Evolutionary conservation across 2,797 vertebrate genomes (phyloP), one percentile per base, ranked within the genome.

Genomic region (Tenualosa thibaudeaui): DNA sequence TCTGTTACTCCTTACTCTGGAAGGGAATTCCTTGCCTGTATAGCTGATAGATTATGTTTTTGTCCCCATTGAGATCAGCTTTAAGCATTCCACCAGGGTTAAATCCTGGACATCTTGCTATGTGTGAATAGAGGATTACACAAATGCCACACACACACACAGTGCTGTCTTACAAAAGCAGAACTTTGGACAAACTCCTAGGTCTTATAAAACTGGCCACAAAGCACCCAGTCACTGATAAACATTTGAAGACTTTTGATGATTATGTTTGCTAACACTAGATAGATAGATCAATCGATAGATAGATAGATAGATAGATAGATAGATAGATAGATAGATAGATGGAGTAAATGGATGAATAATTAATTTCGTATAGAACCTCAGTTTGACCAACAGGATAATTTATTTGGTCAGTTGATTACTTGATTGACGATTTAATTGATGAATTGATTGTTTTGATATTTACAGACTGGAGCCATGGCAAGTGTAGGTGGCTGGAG

Each of bases 391-490:
- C 4, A 0, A 65, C 26, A 31, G 7, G 37, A 15, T 71, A 13
- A 40, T 71, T 71, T 2, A 51, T 51, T 2, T 51, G 50, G 6
- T 51, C 50, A 51, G 54, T 56, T 46, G 58, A 40, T 75, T 71
- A 10, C 3, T 31, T 40, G 37, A 22, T 10, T 43, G 2, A 46
- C 46, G 0, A 22, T 43, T 43, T 78, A 4, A 8, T 78, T 37
- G 37, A 75, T 40, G 0, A 40, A 75, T 43, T 40, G 13, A 75
- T 75, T 43, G 2, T 2, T 68, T 1, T 43, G 10, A 88, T 37
- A 86, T 24, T 84, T 50, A 24, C 83, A 90, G 88, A 84, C 51
- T 56, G 49, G 1, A 87, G 68, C 81, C 8, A 95, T 94, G 94
- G 87, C 51, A 65, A 26, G 15, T 7, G 1, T 22, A 0, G 87